Evolutionary conservation across 2,888 invertebrate genomes (phyloP).

Genomic region (Phasia obesa): DNA sequence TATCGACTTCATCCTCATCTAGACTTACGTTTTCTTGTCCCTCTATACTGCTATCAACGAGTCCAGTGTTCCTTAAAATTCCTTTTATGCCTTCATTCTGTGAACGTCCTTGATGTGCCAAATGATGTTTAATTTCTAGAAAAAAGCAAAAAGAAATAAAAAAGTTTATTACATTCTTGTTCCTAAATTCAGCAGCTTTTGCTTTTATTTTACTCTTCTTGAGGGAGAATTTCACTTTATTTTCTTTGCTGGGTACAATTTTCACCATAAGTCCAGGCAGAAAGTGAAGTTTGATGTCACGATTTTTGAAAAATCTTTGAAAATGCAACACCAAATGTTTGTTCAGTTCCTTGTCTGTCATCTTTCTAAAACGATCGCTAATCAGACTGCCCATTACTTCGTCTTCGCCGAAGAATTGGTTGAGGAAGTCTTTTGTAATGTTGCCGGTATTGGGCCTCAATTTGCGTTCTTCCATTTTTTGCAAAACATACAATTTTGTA

Average conservation of each 20-base stretch:
- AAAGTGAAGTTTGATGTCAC: constrained; percentile 83
- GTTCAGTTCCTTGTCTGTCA: constrained; percentile 83
- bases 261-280: constrained; percentile 84
- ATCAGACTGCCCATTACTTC: constrained; percentile 77
- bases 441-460: constrained; percentile 76
- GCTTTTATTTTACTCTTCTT: constrained; percentile 80
- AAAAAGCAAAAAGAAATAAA: not conserved
- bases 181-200: too few relatives aligned
- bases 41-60: constrained; percentile 58
- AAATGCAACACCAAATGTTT: constrained; percentile 83
- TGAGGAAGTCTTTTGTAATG: constrained; percentile 79
- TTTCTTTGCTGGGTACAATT: constrained; percentile 84
- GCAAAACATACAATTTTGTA: constrained; percentile 84
- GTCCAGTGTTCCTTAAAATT: constrained; percentile 35
- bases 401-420: constrained; percentile 79
- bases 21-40: constrained; percentile 47
- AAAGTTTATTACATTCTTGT: not conserved
- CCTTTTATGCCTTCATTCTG: constrained; percentile 23
- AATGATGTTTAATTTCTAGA: constrained; percentile 51
- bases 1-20: constrained; percentile 53
- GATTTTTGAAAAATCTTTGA: constrained; percentile 83
- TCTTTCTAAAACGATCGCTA: constrained; percentile 83
- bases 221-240: constrained; percentile 83
- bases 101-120: constrained; percentile 38
- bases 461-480: constrained; percentile 83